Base-by-base conservation (phyloP, 2,797 vertebrate species). In the Lophius americanus region DNA sequence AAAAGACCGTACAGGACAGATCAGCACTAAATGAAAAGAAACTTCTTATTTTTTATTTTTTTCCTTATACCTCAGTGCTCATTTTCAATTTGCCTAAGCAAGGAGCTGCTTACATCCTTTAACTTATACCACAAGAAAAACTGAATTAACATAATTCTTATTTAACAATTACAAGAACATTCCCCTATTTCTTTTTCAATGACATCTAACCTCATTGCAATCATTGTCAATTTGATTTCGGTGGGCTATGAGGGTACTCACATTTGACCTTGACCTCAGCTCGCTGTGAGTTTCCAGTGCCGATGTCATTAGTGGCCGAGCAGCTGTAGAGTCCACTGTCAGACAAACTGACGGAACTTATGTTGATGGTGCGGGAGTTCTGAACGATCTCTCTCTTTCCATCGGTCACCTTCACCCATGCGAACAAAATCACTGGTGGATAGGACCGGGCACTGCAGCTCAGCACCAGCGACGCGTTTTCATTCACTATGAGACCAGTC, bases 291-390 rank as follows among this genome's bases (percentile, higher is more conserved):
- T 6, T 3, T 38, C 38, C 63, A 1, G 0, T 65, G 74, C 91
- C 92, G 0, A 93, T 14, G 0, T 2, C 0, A 56, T 94, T 94
- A 0, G 0, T 32, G 64, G 75, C 86, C 3, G 7, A 14, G 53
- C 92, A 94, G 14, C 9, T 47, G 64, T 93, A 94, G 4, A 0
- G 0, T 42, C 87, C 91, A 0, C 74, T 71, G 73, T 93, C 68
- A 7, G 84, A 74, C 3, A 38, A 56, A 2, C 49, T 46, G 2
- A 78, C 60, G 3, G 79, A 78, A 2, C 2, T 0, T 1, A 89
- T 2, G 9, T 0, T 53, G 10, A 83, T 13, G 0, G 0, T 37
- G 4, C 0, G 0, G 6, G 0, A 2, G 0, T 2, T 2, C 2
- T 1, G 0, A 0, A 52, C 0, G 5, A 0, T 23, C 46, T 54